These are phyloP conservation scores for Boleophthalmus pectinirostris DNA, from an alignment of 2,113 vertebrate genomes.

Conservation along the genomic window DNA sequence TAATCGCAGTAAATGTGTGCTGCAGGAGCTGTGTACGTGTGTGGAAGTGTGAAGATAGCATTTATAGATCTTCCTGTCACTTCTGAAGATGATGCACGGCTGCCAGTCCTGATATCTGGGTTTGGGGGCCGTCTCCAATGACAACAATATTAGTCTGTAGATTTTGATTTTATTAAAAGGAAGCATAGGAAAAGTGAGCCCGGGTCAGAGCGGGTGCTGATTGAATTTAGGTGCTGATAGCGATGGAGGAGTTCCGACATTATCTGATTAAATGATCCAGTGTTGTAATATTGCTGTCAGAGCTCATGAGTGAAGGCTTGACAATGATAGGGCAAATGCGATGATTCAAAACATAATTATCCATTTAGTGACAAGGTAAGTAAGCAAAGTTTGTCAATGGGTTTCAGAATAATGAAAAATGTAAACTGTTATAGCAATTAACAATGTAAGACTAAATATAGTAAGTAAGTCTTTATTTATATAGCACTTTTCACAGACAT, in stretches of 20 bases:
- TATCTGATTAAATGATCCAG: constrained; percentile 42
- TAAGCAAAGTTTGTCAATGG: too few relatives aligned
- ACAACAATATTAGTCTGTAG: not conserved
- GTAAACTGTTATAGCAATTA: too few relatives aligned
- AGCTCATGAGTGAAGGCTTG: not conserved
- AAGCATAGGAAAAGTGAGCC: constrained; percentile 18
- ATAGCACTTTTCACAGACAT: too few relatives aligned
- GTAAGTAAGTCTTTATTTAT: too few relatives aligned
- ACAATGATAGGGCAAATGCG: not conserved
- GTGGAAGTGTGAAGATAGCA: constrained; percentile 10
- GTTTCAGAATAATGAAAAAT: too few relatives aligned
- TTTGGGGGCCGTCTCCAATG: not conserved
- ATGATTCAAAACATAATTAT: not conserved
- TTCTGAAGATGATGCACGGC: not conserved
- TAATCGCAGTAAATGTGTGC: constrained; percentile 24
- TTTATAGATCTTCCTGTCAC: not conserved
- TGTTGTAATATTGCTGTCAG: constrained; percentile 24
- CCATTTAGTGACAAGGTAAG: not conserved
- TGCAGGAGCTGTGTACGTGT: not conserved
- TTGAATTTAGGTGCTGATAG: constrained; percentile 41
- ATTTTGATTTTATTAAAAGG: constrained; percentile 26
- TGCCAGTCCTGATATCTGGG: not conserved
- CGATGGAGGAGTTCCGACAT: constrained; percentile 50
- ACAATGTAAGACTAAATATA: too few relatives aligned
- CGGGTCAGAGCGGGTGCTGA: constrained; percentile 37